Conservation (phyloP, 53 echinoderm and acorn worm genomes). For the Actinopyga echinites region DNA sequence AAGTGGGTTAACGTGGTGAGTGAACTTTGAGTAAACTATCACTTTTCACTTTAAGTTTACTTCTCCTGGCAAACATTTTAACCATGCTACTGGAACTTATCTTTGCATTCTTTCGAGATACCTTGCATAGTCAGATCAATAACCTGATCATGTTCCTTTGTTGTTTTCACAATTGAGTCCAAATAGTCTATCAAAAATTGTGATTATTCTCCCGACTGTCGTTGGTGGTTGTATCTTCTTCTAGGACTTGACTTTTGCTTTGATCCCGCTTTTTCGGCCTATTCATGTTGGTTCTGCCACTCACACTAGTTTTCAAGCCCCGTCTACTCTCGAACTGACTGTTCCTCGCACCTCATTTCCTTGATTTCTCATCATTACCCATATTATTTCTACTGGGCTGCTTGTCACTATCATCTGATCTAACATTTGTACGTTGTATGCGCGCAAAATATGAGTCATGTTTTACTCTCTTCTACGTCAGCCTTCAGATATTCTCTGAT, state of each 20-base stretch:
- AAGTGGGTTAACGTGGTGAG: too few species aligned
- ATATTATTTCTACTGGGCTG: neutral
- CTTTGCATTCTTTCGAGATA: neutral
- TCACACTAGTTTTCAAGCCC: too few species aligned
- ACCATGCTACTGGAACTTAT: too few species aligned
- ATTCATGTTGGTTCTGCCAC: too few species aligned
- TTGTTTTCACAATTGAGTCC: too few species aligned
- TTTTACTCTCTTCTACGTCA: too few species aligned
- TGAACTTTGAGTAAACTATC: neutral
- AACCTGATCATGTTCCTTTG: too few species aligned
- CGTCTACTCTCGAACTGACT: neutral
- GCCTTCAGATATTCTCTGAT: too few species aligned
- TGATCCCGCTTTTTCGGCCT: neutral
- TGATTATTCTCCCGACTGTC: neutral
- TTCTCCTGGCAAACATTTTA: too few species aligned
- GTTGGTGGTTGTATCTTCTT: neutral
- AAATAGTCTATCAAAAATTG: neutral
- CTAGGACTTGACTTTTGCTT: neutral
- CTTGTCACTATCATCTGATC: neutral
- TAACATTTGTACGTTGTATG: neutral
- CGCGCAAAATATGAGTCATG: too few species aligned
- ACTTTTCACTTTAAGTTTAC: too few species aligned
- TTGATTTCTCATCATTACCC: neutral
- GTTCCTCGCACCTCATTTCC: neutral
- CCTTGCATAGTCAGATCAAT: too few species aligned